A percentile compares a stretch with the other conserved stretches of the same genome.
Conservation (phyloP, 2,113 vertebrate species). For the Anser brachyrhynchus region DNA sequence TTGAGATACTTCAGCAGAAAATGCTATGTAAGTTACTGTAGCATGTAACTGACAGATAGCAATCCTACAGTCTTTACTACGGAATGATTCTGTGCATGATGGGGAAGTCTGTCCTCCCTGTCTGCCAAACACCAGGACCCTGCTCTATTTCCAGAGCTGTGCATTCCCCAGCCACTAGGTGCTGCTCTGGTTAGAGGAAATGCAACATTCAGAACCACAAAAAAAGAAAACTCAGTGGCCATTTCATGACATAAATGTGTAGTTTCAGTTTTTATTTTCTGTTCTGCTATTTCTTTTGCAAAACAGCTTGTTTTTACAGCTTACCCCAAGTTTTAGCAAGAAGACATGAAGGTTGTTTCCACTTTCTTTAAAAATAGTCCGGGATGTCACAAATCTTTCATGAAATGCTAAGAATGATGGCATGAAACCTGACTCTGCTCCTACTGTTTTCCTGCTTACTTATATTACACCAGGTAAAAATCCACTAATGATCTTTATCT, state of each 20-base stretch:
- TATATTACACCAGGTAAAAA: not conserved
- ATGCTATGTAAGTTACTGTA: not conserved
- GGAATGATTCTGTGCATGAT: not conserved
- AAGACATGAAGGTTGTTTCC: not conserved
- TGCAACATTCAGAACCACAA: not conserved
- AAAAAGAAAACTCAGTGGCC: not conserved
- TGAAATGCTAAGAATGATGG: not conserved
- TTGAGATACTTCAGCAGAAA: not conserved
- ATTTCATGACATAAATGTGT: not conserved
- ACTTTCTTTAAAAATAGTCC: not conserved
- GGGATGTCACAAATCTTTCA: not conserved
- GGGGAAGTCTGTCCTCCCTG: not conserved
- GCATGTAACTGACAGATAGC: not conserved
- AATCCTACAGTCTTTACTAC: not conserved
- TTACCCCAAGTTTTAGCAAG: not conserved
- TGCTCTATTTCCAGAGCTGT: not conserved
- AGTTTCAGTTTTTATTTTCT: not conserved
- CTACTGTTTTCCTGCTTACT: not conserved
- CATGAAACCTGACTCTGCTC: not conserved
- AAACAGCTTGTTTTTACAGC: not conserved
- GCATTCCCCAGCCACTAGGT: conserved; percentile 41
- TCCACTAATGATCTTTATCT: not conserved
- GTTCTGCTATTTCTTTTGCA: not conserved
- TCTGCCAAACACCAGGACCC: not conserved
- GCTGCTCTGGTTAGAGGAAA: conserved; percentile 56